Percentiles rank a stretch among this genome's conserved stretches.
Evolutionary conservation across 2,113 vertebrate species (phyloP).

Genomic region (Mystacornis crossleyi): DNA sequence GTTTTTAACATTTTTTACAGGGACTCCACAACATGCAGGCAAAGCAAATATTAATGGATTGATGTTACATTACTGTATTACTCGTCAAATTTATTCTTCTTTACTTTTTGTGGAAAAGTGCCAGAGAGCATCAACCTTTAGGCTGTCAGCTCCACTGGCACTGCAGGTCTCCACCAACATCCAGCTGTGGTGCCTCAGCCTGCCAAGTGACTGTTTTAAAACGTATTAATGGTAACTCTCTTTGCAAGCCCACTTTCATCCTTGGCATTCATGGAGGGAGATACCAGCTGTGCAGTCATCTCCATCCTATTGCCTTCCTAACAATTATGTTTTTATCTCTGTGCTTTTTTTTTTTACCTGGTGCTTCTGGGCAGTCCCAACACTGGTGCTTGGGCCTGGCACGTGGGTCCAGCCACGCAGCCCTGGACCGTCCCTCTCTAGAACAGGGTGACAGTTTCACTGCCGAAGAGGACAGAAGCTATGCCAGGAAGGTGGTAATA

Average conservation of each 20-base stretch:
- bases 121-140: neutral
- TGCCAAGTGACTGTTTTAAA: neutral
- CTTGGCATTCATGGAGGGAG: neutral
- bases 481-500: neutral
- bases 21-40: neutral
- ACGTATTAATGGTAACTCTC: neutral
- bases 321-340: neutral
- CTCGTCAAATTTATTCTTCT: neutral
- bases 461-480: neutral
- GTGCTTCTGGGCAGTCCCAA: neutral
- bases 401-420: neutral
- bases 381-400: neutral
- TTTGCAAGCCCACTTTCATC: neutral
- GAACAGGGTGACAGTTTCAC: neutral
- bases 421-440: neutral
- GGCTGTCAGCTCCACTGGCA: neutral
- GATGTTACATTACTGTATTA: neutral
- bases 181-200: accelerated
- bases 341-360: neutral
- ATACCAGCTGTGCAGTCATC: neutral
- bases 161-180: neutral
- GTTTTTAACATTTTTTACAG: neutral
- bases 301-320: neutral
- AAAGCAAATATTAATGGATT: neutral
- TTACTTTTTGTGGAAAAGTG: neutral